Percentiles rank a stretch among this genome's conserved stretches.
These are phyloP conservation scores for Penaeus japonicus DNA, from an alignment of 1,140 invertebrate species.

Conservation along the genomic window DNA sequence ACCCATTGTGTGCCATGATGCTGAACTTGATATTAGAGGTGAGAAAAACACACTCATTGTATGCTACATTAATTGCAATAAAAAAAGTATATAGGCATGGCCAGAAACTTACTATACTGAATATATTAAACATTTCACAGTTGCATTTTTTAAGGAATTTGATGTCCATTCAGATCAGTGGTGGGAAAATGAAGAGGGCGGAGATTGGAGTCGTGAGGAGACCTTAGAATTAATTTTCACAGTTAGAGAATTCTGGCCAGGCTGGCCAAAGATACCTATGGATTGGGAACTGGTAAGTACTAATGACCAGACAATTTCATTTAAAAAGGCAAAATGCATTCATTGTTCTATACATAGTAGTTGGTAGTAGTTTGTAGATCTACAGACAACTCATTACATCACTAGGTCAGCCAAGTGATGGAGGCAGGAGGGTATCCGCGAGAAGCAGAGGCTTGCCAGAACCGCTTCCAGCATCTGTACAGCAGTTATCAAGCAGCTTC, in stretches of 20 bases:
- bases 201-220: constrained; percentile 21
- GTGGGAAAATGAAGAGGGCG: constrained; percentile 27
- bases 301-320: neutral
- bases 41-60: neutral
- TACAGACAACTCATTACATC: neutral
- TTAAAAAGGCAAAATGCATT: neutral
- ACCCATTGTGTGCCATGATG: constrained; percentile 31
- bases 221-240: constrained; percentile 37
- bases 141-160: too few species aligned
- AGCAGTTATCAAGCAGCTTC: constrained; percentile 18
- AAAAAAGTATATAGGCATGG: too few species aligned
- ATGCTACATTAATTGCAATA: too few species aligned
- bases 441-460: neutral
- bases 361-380: neutral
- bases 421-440: constrained; percentile 6
- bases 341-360: neutral
- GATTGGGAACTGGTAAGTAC: constrained; percentile 41
- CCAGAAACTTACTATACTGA: too few species aligned
- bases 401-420: constrained; percentile 28
- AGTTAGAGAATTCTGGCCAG: constrained; percentile 32
- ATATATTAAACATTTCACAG: too few species aligned
- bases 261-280: neutral
- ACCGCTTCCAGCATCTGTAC: constrained; percentile 17
- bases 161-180: constrained; percentile 10
- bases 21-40: constrained; percentile 34